These are phyloP conservation scores for Chelonia mydas DNA, from an alignment of 2,797 vertebrate genomes.

Conservation along the genomic window DNA sequence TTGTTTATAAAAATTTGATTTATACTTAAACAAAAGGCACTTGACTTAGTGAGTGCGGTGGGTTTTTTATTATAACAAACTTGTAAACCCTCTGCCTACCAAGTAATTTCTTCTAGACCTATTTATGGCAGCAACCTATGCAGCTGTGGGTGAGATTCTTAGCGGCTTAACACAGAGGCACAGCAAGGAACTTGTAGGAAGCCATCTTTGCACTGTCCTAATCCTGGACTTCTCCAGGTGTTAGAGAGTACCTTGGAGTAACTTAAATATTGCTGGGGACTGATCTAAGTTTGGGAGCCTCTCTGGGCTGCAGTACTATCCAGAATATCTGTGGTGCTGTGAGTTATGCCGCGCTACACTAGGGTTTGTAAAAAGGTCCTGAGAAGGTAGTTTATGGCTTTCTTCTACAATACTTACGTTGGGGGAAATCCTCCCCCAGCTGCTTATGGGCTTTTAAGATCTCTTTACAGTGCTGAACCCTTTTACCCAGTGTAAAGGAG, in stretches of 20 bases:
- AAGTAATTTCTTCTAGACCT: background rate
- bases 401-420: background rate
- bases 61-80: background rate
- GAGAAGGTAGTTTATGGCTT: background rate
- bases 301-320: background rate
- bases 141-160: background rate
- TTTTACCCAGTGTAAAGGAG: background rate
- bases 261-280: background rate
- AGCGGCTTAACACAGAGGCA: background rate
- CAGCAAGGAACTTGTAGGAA: background rate
- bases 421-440: background rate
- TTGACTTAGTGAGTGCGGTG: background rate
- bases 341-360: background rate
- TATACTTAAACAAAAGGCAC: background rate
- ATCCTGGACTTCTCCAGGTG: background rate
- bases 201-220: background rate
- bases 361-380: background rate
- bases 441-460: background rate
- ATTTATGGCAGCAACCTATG: background rate
- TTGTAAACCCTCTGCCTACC: background rate
- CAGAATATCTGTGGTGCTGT: background rate
- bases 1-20: background rate
- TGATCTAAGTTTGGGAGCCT: background rate
- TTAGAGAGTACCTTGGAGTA: background rate
- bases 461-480: background rate